phyloP scores from a whole-genome alignment of 1,140 invertebrate species.

The Monochamus saltuarius region DNA sequence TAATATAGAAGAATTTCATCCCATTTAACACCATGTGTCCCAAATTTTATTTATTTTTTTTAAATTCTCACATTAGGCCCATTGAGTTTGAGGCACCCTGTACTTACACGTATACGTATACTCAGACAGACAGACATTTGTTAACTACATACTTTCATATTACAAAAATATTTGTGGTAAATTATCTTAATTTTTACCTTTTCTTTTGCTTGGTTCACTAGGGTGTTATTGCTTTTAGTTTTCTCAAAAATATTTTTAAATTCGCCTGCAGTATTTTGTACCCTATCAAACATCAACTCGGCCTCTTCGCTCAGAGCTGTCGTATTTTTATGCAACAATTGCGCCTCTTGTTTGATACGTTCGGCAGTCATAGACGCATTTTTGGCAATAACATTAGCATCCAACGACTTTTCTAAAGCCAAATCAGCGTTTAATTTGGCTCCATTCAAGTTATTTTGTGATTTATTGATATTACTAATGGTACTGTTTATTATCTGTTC shows the following conservation, averaged over 20 bases:
- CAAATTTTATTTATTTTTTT: too few relatives aligned
- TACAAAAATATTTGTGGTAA: too few relatives aligned
- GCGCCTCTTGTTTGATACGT: conserved; percentile 72
- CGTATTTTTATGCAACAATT: conserved; percentile 73
- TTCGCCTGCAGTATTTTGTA: conserved; percentile 69
- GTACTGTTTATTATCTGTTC: conserved; percentile 58
- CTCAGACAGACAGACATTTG: too few relatives aligned
- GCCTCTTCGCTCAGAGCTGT: conserved; percentile 74
- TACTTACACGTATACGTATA: too few relatives aligned
- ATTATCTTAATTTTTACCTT: too few relatives aligned
- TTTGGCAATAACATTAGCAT: conserved; percentile 70
- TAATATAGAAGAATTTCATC: too few relatives aligned
- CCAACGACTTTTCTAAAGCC: conserved; percentile 73
- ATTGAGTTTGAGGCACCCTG: too few relatives aligned
- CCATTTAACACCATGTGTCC: too few relatives aligned
- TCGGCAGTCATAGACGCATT: conserved; percentile 76
- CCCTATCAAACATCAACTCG: conserved; percentile 68
- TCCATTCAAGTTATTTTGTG: conserved; percentile 68
- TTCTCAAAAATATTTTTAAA: conserved; percentile 73
- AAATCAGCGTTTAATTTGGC: conserved; percentile 77
- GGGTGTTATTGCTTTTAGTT: conserved; percentile 70
- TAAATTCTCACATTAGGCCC: too few relatives aligned
- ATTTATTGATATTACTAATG: conserved; percentile 63
- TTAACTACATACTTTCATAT: too few relatives aligned
- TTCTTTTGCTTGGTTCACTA: conserved; percentile 71